Evolutionary conservation across 2,888 invertebrate genomes (phyloP), one percentile per base, ranked within the genome.

Genomic region (Rhagium mordax): DNA sequence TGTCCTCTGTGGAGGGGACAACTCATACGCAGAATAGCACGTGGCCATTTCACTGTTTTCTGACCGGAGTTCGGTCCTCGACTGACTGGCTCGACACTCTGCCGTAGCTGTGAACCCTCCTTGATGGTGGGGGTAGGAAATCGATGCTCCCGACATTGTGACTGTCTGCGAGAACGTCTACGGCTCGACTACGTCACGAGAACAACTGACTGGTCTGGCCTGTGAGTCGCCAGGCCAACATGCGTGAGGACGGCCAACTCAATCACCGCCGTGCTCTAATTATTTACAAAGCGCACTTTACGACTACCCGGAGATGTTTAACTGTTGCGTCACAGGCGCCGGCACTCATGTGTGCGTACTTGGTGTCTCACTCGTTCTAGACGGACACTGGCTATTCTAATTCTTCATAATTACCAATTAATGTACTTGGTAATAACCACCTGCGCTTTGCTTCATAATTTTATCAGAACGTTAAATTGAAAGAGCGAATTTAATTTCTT

Each of bases 121-220:
- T 57, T 72, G 74, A 61, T 82, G 84, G 88, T 87, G 87, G 88
- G 88, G 87, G 87, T 86, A 87, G 87, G 87, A 87, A 87, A 88
- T 87, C 87, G 87, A 87, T 87, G 85, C 84, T 83, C 83, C 85
- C 84, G 85, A 86, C 86, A 86, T 85, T 81, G 82, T 81, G 84
- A 83, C 84, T 84, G 87, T 87, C 87, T 86, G 81, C 85, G 81
- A 83, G 81, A 83, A 85, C 85, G 87, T 87, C 87, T 87, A 82
- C 85, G 84, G 81, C 81, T 77, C 80, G 82, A 84, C 85, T 85
- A 85, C 85, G 84, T 86, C 85, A 85, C 79, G 78, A 75, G 72
- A 74, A 77, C 74, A 74, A 76, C 79, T 78, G 74, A 75, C 75
- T 70, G 66, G 67, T 33, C 72, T 72, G 67, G 66, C 57, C 72